A percentile compares a stretch with the other conserved stretches of the same genome.
Evolutionary conservation across 1,140 invertebrate genomes (phyloP).

Genomic region (Physella acuta): DNA sequence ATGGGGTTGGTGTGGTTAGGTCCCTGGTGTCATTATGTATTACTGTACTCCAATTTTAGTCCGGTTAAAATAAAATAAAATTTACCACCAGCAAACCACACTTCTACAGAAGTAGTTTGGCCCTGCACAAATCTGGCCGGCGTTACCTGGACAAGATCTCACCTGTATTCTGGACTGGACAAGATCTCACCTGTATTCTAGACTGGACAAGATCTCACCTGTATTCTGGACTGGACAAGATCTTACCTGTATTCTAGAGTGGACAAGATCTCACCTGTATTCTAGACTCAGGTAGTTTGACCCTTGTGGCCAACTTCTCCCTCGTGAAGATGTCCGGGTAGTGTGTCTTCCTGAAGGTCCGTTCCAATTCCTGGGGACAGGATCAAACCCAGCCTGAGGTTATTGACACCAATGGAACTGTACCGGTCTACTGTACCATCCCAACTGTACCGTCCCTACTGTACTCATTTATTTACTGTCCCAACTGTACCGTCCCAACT

Average conservation of each 20-base stretch:
- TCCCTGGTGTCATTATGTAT: neutral
- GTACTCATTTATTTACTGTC: neutral
- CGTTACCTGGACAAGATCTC: too few species aligned
- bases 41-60: neutral
- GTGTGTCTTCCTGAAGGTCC: slow-evolving; percentile 54
- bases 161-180: too few species aligned
- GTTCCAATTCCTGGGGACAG: slow-evolving; percentile 43
- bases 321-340: slow-evolving; percentile 57
- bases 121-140: too few species aligned
- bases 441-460: neutral
- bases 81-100: too few species aligned
- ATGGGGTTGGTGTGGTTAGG: neutral
- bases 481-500: neutral
- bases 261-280: slow-evolving; percentile 56
- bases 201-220: too few species aligned
- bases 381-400: neutral
- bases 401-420: too few species aligned
- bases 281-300: slow-evolving; percentile 52
- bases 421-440: too few species aligned
- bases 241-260: too few species aligned
- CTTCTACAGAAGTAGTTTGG: too few species aligned
- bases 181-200: too few species aligned
- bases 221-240: too few species aligned
- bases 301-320: slow-evolving; percentile 49
- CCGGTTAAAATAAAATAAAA: too few species aligned